Base-by-base conservation (phyloP, 1,140 invertebrate genomes). In the Microvelia longipes region DNA sequence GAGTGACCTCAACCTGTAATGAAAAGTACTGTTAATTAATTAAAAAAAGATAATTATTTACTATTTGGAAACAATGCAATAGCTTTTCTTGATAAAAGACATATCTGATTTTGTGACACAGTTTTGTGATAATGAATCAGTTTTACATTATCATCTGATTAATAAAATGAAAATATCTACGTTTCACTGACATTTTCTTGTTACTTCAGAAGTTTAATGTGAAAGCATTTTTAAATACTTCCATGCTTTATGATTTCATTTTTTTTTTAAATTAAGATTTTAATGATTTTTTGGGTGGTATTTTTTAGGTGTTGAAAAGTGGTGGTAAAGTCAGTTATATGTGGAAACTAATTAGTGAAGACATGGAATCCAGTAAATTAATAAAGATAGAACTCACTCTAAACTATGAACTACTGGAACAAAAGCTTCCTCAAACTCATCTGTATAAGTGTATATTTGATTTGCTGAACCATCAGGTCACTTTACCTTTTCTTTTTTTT, bases 311-410 rank as follows among this genome's bases (percentile, higher is more conserved):
- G 63, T 82, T 90, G 67, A 84, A 83, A 67, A 85, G 84, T 71
- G 85, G 87, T 0, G 84, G 89, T 71, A 89, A 85, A 65, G 86
- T 89, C 0, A 89, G 88, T 0, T 93, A 89, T 77, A 86, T 94
- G 82, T 94, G 91, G 89, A 89, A 92, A 79, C 78, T 94, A 25
- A 84, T 88, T 63, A 73, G 77, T 79, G 78, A 85, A 79, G 25
- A 79, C 80, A 74, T 86, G 79, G 72, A 83, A 82, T 76, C 81
- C 76, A 72, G 79, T 76, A 73, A 78, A 5, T 83, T 86, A 1
- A 83, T 89, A 66, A 89, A 90, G 77, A 85, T 87, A 1, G 84
- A 86, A 30, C 91, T 92, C 77, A 81, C 82, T 28, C 81, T 90
- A 0, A 82, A 85, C 72, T 92, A 91, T 77, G 76, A 82, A 1